A percentile compares a stretch with the other conserved stretches of the same genome.
These are phyloP conservation scores for Corythoichthys haematopterus DNA, from an alignment of 2,113 vertebrate genomes.

Conservation along the genomic window DNA sequence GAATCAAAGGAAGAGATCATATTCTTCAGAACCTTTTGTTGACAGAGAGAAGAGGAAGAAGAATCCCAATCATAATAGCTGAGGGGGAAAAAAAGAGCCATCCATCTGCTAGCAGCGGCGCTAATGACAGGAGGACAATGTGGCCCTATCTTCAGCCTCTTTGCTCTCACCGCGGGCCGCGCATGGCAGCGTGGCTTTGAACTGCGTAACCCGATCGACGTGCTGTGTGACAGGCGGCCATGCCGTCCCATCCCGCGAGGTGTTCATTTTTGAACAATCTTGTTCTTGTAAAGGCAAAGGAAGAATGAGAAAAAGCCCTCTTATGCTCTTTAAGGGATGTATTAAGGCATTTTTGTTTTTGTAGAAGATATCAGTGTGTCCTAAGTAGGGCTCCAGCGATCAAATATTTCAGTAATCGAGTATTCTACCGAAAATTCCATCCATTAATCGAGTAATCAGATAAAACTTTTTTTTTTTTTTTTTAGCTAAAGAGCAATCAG, in stretches of 20 bases:
- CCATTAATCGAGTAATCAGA: too few species aligned
- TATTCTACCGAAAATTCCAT: too few species aligned
- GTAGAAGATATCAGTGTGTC: slow-evolving; percentile 8
- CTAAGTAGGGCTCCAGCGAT: not conserved
- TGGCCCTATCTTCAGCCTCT: slow-evolving; percentile 49
- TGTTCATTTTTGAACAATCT: slow-evolving; percentile 74
- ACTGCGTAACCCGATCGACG: slow-evolving; percentile 75
- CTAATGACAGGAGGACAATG: slow-evolving; percentile 66
- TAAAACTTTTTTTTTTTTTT: too few species aligned
- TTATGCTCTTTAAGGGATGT: slow-evolving; percentile 28
- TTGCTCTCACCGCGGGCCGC: slow-evolving; percentile 65
- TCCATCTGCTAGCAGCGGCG: slow-evolving; percentile 51
- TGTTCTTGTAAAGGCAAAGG: slow-evolving; percentile 60
- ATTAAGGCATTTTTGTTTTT: slow-evolving; percentile 21
- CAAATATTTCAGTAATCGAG: too few species aligned
- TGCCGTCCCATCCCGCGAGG: slow-evolving; percentile 57
- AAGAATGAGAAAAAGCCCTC: slow-evolving; percentile 14
- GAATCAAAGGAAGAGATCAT: slow-evolving; percentile 68
- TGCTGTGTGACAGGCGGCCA: slow-evolving; percentile 58
- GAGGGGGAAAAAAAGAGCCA: slow-evolving; percentile 46
- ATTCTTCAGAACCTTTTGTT: slow-evolving; percentile 66
- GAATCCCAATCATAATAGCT: slow-evolving; percentile 48
- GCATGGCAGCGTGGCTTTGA: slow-evolving; percentile 67
- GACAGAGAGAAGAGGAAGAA: slow-evolving; percentile 30
- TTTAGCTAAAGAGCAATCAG: too few species aligned